Evolutionary conservation across 2,888 invertebrate species (phyloP).

Genomic region (Scaptomyza polygonia): DNA sequence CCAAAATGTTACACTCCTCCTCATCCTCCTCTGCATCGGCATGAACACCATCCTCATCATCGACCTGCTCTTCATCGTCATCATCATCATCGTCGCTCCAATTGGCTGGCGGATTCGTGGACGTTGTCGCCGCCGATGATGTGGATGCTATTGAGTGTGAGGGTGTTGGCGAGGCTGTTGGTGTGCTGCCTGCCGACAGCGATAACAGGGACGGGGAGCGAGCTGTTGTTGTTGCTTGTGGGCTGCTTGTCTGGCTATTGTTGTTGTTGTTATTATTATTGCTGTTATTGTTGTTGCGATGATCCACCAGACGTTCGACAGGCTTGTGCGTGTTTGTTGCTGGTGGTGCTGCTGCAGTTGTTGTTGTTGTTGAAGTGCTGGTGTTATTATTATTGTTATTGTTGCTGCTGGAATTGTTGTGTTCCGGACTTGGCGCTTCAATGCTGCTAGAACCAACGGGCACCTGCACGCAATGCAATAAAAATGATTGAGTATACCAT

Average conservation of each 20-base stretch:
- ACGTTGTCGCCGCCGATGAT: slow-evolving; percentile 75
- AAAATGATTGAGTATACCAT: no score
- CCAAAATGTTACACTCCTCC: slow-evolving; percentile 58
- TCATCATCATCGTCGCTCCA: slow-evolving; percentile 77
- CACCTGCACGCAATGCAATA: slow-evolving; percentile 39
- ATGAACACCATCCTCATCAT: slow-evolving; percentile 52
- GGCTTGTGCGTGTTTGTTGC: slow-evolving; percentile 56
- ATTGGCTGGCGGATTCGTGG: slow-evolving; percentile 79
- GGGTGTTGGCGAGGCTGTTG: slow-evolving; percentile 80
- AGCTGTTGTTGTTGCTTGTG: slow-evolving; percentile 22
- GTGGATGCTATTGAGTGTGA: slow-evolving; percentile 81
- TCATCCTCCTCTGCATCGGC: slow-evolving; percentile 44
- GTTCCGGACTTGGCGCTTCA: slow-evolving; percentile 75
- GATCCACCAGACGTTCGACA: slow-evolving; percentile 66
- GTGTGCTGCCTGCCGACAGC: slow-evolving; percentile 77
- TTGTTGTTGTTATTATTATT: slow-evolving; percentile 41
- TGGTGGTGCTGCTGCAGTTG: slow-evolving; percentile 46
- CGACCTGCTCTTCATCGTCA: slow-evolving; percentile 53
- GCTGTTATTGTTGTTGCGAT: slow-evolving; percentile 61
- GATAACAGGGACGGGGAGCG: slow-evolving; percentile 75
- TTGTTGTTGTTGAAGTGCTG: slow-evolving; percentile 22
- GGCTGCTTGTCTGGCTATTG: slow-evolving; percentile 29
- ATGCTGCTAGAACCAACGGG: slow-evolving; percentile 78
- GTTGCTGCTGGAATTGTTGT: slow-evolving; percentile 52
- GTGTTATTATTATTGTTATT: slow-evolving; percentile 23